These are phyloP conservation scores for Ceratina australensis DNA, from an alignment of 1,140 invertebrate genomes.

Conservation along the genomic window DNA sequence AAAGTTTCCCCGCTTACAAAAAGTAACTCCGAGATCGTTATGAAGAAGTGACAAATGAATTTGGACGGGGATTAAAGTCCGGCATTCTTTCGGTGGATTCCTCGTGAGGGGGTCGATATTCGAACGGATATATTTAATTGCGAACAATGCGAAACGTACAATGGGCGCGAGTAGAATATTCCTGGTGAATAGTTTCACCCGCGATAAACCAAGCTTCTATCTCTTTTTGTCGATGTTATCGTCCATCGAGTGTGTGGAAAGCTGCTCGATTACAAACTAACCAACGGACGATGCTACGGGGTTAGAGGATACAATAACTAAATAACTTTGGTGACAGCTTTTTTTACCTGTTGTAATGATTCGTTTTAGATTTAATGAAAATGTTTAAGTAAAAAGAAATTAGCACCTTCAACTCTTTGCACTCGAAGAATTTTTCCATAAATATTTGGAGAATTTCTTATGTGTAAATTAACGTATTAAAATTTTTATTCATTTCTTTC, in stretches of 20 bases:
- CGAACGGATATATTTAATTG: conserved; percentile 2
- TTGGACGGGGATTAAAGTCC: neutral
- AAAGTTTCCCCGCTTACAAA: neutral
- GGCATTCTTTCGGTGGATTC: neutral
- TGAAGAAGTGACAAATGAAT: neutral
- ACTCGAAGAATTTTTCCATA: too few species aligned
- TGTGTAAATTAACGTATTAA: too few species aligned
- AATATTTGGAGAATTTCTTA: too few species aligned
- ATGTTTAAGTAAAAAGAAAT: neutral
- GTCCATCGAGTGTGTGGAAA: conserved; percentile 12
- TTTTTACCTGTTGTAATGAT: too few species aligned
- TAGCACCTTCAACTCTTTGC: too few species aligned
- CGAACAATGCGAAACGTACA: neutral
- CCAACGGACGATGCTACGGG: neutral
- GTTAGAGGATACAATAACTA: neutral
- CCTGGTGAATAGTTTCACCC: neutral
- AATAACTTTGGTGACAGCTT: neutral
- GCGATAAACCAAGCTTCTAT: neutral
- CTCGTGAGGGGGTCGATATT: neutral
- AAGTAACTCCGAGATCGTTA: neutral
- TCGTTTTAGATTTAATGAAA: neutral
- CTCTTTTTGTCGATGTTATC: neutral
- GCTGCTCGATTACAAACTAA: conserved; percentile 1
- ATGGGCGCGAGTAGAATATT: neutral
- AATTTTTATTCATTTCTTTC: too few species aligned